These are phyloP conservation scores for Parnassius smintheus DNA, from an alignment of 2,888 invertebrate species.

Conservation along the genomic window DNA sequence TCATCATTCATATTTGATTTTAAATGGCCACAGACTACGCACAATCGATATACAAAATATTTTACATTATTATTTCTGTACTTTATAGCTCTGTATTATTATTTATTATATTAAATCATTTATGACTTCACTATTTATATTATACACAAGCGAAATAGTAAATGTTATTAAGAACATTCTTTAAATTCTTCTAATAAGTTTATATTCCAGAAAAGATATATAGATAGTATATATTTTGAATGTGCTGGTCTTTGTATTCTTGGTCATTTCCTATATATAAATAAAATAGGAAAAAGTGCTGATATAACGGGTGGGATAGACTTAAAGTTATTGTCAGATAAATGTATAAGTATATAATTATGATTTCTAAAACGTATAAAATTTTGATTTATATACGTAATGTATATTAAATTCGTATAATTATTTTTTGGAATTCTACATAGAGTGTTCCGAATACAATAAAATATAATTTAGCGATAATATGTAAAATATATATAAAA, in stretches of 20 bases:
- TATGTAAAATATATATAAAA: neutral
- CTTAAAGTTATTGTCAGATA: slow-evolving; percentile 13
- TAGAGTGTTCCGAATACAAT: neutral
- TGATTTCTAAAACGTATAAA: too few relatives aligned
- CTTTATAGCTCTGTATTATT: neutral
- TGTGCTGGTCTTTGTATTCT: neutral
- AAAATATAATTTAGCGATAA: neutral
- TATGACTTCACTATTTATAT: too few relatives aligned
- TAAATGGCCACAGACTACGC: neutral
- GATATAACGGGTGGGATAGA: slow-evolving; percentile 7
- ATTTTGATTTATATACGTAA: too few relatives aligned
- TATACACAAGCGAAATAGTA: too few relatives aligned
- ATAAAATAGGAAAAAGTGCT: slow-evolving; percentile 1
- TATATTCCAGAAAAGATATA: too few relatives aligned
- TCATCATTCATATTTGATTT: slow-evolving; percentile 40
- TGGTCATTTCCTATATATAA: slow-evolving; percentile 12
- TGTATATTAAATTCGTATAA: neutral
- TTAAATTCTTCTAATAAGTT: too few relatives aligned
- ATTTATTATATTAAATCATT: neutral
- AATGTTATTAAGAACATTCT: too few relatives aligned
- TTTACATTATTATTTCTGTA: slow-evolving; percentile 6
- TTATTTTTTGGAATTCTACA: neutral
- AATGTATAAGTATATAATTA: neutral
- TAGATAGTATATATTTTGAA: too few relatives aligned
- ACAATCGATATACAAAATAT: neutral